Evolutionary conservation across 1,140 invertebrate genomes (phyloP), one percentile per base, ranked within the genome.

Genomic region (Harpegnathos saltator): DNA sequence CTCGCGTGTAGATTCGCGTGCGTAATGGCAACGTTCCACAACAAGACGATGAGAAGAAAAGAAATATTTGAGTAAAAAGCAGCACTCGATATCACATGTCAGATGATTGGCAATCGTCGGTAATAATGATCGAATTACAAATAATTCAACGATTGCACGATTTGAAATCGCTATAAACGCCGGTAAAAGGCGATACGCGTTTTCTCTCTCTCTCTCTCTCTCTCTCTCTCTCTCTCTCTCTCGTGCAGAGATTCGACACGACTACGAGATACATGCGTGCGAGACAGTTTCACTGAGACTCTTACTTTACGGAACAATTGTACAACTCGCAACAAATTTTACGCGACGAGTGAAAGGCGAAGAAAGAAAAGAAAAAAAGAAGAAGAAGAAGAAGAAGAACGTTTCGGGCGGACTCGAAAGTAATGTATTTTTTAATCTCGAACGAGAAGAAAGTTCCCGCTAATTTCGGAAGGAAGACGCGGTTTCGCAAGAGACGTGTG

Each of bases 401-500:
- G 3, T 3, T 26, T 44, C 22, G 9, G 0, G 15, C 17, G 11
- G 4, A 26, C 22, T 29, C 7, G 58, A 15, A 22, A 68, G 17
- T 17, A 14, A 1, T 44, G 38, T 14, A 44, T 66, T 78, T 68
- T 29, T 56, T 26, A 58, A 69, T 80, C 65, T 38, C 0, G 3
- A n/a, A 26, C 0, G 29, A 22, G 19, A 48, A 48, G 59, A 48
- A 71, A 59, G 38, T 80, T 3, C 0, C 12, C 19, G 22, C 9
- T 71, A 22, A 58, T 80, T 71, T 68, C 12, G 63, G 38, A 48
- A 80, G 2, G 52, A 52, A 48, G 65, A 48, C 65, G n/a, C 48
- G 48, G 48, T 29, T 81, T 72, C 38, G 38, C 33, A 80, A 80
- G 65, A 74, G 73, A 81, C 22, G 38, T 38, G 58, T 50, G 72